Evolutionary conservation across 2,113 vertebrate genomes (phyloP), one percentile per base, ranked within the genome.

Genomic region (Thymallus thymallus): DNA sequence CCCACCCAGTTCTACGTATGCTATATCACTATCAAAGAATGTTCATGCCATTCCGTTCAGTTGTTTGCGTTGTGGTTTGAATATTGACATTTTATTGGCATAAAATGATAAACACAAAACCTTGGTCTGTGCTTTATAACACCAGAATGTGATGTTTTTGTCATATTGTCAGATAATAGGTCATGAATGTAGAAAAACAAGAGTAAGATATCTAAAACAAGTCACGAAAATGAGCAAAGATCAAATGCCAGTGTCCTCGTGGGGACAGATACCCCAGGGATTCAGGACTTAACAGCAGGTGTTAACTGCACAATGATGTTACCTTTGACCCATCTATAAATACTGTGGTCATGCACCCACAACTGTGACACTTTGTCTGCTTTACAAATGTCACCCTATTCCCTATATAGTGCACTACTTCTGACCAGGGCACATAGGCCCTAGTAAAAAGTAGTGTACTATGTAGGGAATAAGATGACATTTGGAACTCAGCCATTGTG

Each of bases 301-400:
- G 76, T 45, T 71, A 68, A 72, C 64, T 4, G 69, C 14, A 68
- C 71, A 74, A 70, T 76, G 51, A 76, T 70, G 48, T 82, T 69
- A 82, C 75, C 75, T 88, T 86, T 86, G 80, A 61, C 74, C 69
- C 74, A 71, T 32, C 76, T 90, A 91, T 88, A 84, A 89, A 89
- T 91, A 89, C 73, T 48, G 74, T 71, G 69, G 71, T 56, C 75
- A 72, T 69, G 66, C 63, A 56, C 71, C 56, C 73, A 73, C 64
- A 63, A 69, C 32, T 68, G 63, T 80, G 75, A 73, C 56, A 45
- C 75, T 18, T 18, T 51, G 48, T 5, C 48, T 16, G 14, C 14
- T 0, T 4, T 14, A 2, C 14, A 51, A 51, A 51, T 51, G 48
- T 14, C 48, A 51, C 48, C 16, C 48, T 51, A 51, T 51, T 51